These are phyloP conservation scores for Siderastrea radians DNA, from an alignment of 92 coral and sea anemone species.

Conservation along the genomic window DNA sequence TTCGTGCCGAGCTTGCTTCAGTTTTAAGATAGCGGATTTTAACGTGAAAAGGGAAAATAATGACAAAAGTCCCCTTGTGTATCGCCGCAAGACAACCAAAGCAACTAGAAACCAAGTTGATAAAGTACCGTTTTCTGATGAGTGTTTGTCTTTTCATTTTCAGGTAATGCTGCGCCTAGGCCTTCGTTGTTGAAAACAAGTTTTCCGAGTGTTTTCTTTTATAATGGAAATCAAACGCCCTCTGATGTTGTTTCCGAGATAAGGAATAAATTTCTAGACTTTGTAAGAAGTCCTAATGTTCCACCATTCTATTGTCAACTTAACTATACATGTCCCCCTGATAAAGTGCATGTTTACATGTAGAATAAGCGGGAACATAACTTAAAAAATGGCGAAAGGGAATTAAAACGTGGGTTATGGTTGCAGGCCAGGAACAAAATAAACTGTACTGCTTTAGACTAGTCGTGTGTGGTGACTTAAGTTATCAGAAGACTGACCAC, in stretches of 20 bases:
- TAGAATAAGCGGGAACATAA: not conserved
- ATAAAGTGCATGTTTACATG: not conserved
- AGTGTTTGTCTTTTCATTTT: not conserved
- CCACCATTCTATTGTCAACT: not conserved
- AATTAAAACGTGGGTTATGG: not conserved
- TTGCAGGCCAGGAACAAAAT: not conserved
- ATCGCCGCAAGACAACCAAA: not conserved
- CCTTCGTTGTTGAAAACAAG: not conserved
- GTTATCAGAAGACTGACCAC: too few species aligned
- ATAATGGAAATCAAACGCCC: constrained; percentile 9
- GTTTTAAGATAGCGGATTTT: too few species aligned
- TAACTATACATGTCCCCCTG: not conserved
- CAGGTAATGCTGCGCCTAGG: constrained; percentile 3
- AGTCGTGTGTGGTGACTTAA: too few species aligned
- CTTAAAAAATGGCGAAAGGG: not conserved
- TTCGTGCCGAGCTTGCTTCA: too few species aligned
- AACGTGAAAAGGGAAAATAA: too few species aligned
- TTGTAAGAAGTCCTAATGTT: not conserved
- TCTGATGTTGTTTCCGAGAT: constrained; percentile 1
- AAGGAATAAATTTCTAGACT: not conserved
- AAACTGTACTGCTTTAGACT: not conserved
- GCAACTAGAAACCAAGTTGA: not conserved
- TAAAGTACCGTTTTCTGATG: not conserved
- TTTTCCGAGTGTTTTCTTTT: not conserved
- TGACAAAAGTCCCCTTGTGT: not conserved